A percentile compares a stretch with the other conserved stretches of the same genome.
Conservation (phyloP, 2,113 vertebrate genomes). For the Turdus rufiventris region DNA sequence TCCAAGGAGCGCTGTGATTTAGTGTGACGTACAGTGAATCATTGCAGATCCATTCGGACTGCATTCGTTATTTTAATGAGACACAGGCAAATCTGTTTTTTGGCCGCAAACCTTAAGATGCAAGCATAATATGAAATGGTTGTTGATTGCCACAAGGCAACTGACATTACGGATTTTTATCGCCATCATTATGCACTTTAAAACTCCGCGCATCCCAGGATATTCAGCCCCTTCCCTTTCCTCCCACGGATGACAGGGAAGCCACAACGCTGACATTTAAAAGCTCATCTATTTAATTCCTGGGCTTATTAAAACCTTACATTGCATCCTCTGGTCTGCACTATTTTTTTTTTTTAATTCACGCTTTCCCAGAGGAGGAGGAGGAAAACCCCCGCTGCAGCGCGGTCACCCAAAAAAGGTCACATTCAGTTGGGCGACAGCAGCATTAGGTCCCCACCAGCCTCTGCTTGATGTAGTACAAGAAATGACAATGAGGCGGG, state of each 20-base stretch:
- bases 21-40: conserved; percentile 78
- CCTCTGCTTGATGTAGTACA: conserved; percentile 76
- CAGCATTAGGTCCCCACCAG: conserved; percentile 62
- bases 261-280: neutral
- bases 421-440: conserved; percentile 65
- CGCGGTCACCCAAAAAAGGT: conserved; percentile 69
- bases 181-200: conserved; percentile 36
- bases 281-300: conserved; percentile 18
- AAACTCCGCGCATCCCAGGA: conserved; percentile 19
- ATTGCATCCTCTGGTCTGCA: neutral
- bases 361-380: neutral
- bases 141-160: conserved; percentile 79
- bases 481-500: conserved; percentile 84
- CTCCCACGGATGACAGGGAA: neutral
- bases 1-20: conserved; percentile 80
- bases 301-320: neutral
- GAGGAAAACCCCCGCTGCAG: neutral
- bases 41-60: conserved; percentile 55
- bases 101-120: conserved; percentile 72
- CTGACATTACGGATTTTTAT: conserved; percentile 78
- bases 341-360: neutral
- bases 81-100: conserved; percentile 52
- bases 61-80: conserved; percentile 77
- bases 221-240: neutral
- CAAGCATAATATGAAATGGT: conserved; percentile 64